phyloP scores from a whole-genome alignment of 2,113 vertebrate genomes.

The Panthera uncia region DNA sequence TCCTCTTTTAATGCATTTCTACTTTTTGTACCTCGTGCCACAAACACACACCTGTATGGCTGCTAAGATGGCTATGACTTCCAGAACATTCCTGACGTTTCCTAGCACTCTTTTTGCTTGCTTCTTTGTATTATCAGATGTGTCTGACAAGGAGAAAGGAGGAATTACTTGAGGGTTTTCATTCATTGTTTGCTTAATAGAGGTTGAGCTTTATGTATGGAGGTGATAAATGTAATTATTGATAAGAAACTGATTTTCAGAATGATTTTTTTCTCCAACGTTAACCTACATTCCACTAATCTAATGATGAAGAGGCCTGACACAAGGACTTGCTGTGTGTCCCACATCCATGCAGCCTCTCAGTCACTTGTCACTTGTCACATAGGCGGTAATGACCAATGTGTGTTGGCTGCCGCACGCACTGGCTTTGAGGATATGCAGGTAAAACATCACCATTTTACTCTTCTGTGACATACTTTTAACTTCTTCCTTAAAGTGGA shows the following conservation, averaged over 20 bases:
- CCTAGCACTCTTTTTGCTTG: not conserved
- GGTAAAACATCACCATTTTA: not conserved
- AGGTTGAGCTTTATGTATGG: not conserved
- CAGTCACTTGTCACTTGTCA: not conserved
- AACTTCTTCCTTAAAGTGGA: not conserved
- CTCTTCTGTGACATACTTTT: not conserved
- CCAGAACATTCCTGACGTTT: not conserved
- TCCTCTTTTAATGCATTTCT: too few species aligned
- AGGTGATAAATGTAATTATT: not conserved
- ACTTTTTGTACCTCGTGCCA: fast-evolving
- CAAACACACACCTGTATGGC: fast-evolving
- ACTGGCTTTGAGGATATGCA: not conserved
- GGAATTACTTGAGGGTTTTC: not conserved
- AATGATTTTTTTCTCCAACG: not conserved
- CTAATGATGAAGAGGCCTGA: fast-evolving
- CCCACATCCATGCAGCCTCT: fast-evolving
- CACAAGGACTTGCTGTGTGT: fast-evolving
- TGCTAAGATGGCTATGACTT: not conserved
- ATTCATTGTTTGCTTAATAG: not conserved
- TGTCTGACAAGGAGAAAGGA: not conserved
- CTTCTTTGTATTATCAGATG: not conserved
- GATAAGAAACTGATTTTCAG: not conserved
- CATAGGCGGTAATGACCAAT: fast-evolving
- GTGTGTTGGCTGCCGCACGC: fast-evolving
- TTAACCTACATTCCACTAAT: not conserved